Evolutionary conservation across 2,113 vertebrate genomes (phyloP).

Genomic region (Neotragus pygmaeus): DNA sequence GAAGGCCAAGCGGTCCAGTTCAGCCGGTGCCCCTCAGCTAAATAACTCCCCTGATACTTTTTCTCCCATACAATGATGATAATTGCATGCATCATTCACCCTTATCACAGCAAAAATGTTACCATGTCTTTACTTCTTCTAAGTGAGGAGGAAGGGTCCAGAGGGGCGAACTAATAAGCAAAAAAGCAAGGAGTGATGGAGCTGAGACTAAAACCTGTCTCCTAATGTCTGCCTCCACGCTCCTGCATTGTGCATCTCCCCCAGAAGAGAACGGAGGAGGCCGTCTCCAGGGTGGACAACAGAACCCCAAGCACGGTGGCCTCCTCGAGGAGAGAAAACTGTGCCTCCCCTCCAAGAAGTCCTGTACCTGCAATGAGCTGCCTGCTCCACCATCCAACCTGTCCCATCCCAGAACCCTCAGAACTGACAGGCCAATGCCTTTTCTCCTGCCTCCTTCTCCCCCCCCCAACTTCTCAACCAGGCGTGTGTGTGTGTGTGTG

Average conservation of each 20-base stretch:
- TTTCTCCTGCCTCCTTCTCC: neutral
- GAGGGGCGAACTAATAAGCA: neutral
- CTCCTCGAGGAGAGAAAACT: neutral
- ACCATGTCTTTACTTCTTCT: neutral
- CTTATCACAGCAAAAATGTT: neutral
- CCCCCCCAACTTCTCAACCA: neutral
- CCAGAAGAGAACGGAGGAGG: neutral
- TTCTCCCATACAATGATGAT: neutral
- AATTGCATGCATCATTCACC: neutral
- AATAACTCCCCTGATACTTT: neutral
- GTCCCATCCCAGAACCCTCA: too few species aligned
- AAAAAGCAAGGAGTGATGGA: neutral
- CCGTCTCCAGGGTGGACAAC: neutral
- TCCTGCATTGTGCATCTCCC: neutral
- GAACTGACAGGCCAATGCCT: neutral
- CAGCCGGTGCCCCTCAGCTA: neutral
- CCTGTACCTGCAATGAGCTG: neutral
- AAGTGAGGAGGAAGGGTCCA: neutral
- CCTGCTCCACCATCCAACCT: neutral
- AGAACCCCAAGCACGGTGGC: neutral
- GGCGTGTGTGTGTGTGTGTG: rapidly evolving
- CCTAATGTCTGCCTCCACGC: neutral
- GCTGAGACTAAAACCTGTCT: neutral
- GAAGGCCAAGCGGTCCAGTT: neutral
- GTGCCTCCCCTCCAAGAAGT: neutral